Evolutionary conservation across 2,888 invertebrate genomes (phyloP).

Genomic region (Tenthredo distinguenda): DNA sequence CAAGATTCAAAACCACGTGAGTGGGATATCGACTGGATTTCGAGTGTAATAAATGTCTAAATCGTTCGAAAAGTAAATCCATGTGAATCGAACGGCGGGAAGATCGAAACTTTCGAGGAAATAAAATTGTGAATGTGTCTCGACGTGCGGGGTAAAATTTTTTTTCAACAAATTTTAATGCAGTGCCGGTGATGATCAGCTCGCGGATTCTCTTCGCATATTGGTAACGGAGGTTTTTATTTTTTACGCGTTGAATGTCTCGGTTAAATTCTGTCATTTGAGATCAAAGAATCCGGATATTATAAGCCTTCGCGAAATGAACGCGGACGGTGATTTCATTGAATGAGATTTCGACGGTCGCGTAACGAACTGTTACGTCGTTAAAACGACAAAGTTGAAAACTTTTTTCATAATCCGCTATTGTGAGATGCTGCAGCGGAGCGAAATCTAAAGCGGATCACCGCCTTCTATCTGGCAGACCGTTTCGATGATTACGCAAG

Average conservation of each 20-base stretch:
- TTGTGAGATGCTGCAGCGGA: conserved; percentile 11
- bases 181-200: not conserved
- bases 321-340: conserved; percentile 9
- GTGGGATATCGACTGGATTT: not conserved
- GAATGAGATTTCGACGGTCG: conserved; percentile 26
- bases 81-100: not conserved
- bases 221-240: not conserved
- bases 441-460: conserved; percentile 27
- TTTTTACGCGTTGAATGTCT: not conserved
- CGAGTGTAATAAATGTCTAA: conserved; percentile 7
- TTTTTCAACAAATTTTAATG: not conserved
- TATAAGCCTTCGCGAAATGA: conserved; percentile 19
- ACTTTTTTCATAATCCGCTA: conserved; percentile 44
- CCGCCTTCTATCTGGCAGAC: conserved; percentile 17
- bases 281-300: conserved; percentile 36
- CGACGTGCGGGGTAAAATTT: not conserved
- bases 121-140: not conserved
- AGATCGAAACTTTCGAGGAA: not conserved
- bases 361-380: conserved; percentile 28
- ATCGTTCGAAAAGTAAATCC: not conserved
- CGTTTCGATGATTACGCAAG: conserved; percentile 40
- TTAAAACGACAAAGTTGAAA: conserved; percentile 32
- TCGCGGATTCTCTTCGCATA: not conserved
- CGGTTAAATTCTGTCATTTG: not conserved
- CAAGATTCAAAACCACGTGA: conserved; percentile 23